Conservation (phyloP, 2,113 vertebrate genomes). For the Epinephelus fuscoguttatus region DNA sequence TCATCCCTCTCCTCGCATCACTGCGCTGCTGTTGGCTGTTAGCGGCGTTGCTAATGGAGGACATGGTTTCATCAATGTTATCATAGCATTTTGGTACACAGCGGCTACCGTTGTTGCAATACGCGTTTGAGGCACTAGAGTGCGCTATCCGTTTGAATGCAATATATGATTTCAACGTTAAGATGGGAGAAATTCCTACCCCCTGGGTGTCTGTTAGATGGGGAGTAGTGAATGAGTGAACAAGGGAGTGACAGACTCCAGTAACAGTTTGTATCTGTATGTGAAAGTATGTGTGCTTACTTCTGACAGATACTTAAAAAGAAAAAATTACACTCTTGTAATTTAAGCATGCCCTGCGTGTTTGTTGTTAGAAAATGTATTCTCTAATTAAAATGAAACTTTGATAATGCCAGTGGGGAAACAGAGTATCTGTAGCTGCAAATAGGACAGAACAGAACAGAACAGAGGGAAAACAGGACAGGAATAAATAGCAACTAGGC, state of each 20-base stretch:
- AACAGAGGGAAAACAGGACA: neutral
- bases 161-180: no score
- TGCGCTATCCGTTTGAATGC: no score
- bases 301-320: neutral
- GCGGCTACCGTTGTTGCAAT: no score
- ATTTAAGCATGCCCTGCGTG: neutral
- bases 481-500: neutral
- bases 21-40: no score
- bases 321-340: neutral
- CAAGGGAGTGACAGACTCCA: neutral
- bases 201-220: neutral
- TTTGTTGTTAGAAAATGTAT: neutral
- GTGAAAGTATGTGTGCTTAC: neutral
- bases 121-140: no score
- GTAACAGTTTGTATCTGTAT: neutral
- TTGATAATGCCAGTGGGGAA: neutral
- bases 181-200: no score
- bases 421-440: neutral
- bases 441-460: neutral
- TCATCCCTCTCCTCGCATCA: no score
- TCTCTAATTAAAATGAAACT: conserved; percentile 11
- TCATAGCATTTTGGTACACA: no score
- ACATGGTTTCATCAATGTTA: no score
- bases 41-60: no score
- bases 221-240: neutral